These are phyloP conservation scores for Trachurus trachurus DNA, from an alignment of 2,797 vertebrate species.

Conservation along the genomic window DNA sequence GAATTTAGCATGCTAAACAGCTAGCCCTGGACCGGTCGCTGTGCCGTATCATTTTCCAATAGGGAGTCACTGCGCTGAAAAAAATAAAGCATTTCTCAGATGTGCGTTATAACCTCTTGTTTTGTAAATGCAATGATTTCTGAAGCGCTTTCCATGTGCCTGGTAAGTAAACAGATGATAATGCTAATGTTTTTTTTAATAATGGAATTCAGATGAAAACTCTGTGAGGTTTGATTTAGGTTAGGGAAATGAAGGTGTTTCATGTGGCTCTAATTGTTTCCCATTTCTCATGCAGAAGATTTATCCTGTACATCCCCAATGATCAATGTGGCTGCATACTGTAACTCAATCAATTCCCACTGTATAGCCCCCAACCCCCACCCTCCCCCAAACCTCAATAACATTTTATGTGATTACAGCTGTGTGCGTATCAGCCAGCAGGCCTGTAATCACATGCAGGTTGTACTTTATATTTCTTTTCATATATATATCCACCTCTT, in stretches of 20 bases:
- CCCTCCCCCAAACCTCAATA: background rate
- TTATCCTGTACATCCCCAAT: background rate
- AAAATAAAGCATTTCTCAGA: too few relatives aligned
- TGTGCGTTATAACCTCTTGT: too few relatives aligned
- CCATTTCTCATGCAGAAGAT: slow-evolving; percentile 39
- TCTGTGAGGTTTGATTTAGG: slow-evolving; percentile 1
- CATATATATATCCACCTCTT: slow-evolving; percentile 4
- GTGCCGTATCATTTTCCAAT: too few relatives aligned
- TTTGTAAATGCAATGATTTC: too few relatives aligned
- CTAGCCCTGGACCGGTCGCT: too few relatives aligned
- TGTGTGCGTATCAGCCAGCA: slow-evolving; percentile 21
- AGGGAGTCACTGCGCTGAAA: too few relatives aligned
- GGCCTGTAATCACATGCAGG: slow-evolving; percentile 29
- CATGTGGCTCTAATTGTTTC: slow-evolving; percentile 21
- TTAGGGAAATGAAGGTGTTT: slow-evolving; percentile 33
- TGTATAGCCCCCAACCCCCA: background rate
- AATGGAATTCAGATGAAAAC: slow-evolving; percentile 16
- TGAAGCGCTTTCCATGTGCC: too few relatives aligned
- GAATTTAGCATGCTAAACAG: too few relatives aligned
- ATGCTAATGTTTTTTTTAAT: background rate
- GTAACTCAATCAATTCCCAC: slow-evolving; percentile 48
- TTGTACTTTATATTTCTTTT: slow-evolving; percentile 26
- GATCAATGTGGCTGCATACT: slow-evolving; percentile 40
- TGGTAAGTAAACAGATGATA: too few relatives aligned
- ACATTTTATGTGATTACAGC: slow-evolving; percentile 26